Base-by-base conservation (phyloP, 2,113 vertebrate genomes). In the Nesogale talazaci region DNA sequence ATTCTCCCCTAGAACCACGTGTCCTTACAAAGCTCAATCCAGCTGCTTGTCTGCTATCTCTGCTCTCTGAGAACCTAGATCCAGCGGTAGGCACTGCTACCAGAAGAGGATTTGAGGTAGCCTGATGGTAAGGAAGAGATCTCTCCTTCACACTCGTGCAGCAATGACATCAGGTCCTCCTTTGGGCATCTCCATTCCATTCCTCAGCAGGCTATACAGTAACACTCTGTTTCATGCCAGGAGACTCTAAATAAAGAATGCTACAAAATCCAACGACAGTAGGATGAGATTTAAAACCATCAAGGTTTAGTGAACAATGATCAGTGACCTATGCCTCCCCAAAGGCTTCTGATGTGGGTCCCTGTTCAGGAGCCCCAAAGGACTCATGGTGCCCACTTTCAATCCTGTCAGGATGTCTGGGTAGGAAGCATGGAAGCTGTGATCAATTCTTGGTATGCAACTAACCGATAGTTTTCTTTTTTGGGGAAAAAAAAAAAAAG, bases 361-460 rank as follows among this genome's bases (percentile, higher is more conserved):
- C 97, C 97, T 97, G 93, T 97, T 94, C 83, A 42, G 80, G 93
- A 98, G 94, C 93, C 96, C 56, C 27, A 1, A 86, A 63, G 83
- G 93, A 95, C 95, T 88, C 95, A 65, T 90, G 94, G 93, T 94
- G 94, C 95, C 96, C 96, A 91, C 88, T 52, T 88, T 95, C 86
- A 90, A 61, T 97, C 96, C 95, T 94, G 92, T 86, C 59, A 79
- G 85, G 92, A 97, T n/a, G 86, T 97, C 97, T 85, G 0, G 90
- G 95, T 95, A 96, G 67, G 96, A 97, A 96, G 96, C 79, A 92
- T 92, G 96, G 96, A 97, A 96, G 95, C 97, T 95, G 96, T 96
- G 94, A 95, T 97, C 98, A 98, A 97, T 97, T 98, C 98, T 97
- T 84, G 65, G 98, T 97, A 97, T 79, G 97, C 97, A 97, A 98